Percentiles rank a stretch among this genome's conserved stretches.
Conservation (phyloP, 2,888 invertebrate genomes). For the Tipula helvola region DNA sequence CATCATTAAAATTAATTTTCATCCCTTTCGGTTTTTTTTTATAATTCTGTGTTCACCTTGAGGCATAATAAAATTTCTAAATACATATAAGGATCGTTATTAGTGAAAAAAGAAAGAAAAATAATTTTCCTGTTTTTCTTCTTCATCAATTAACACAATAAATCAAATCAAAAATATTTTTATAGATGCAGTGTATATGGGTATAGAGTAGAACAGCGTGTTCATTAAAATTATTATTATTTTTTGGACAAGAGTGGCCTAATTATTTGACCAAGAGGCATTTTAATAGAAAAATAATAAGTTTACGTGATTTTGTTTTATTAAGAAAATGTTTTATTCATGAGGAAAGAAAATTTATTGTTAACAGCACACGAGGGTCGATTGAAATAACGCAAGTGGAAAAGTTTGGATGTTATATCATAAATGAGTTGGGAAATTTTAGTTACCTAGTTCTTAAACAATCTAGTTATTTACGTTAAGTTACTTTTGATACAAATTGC, state of each 20-base stretch:
- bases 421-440: too few species aligned
- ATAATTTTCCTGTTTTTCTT: background rate
- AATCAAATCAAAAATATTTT: background rate
- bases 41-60: background rate
- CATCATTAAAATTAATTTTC: background rate
- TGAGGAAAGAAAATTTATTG: background rate
- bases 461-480: too few species aligned
- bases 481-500: too few species aligned
- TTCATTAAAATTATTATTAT: background rate
- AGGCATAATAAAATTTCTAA: background rate
- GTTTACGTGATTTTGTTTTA: background rate
- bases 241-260: background rate
- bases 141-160: background rate
- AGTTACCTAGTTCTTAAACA: too few species aligned
- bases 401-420: too few species aligned
- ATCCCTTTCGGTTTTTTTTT: background rate
- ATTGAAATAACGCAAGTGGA: too few species aligned
- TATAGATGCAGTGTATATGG: background rate
- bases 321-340: background rate
- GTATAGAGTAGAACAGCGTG: background rate
- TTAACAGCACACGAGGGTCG: too few species aligned
- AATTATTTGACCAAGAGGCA: background rate
- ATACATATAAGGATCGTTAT: background rate
- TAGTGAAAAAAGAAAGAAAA: background rate
- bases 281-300: background rate